These are phyloP conservation scores for Xanthia icteritia DNA, from an alignment of 2,888 invertebrate genomes.

Conservation along the genomic window DNA sequence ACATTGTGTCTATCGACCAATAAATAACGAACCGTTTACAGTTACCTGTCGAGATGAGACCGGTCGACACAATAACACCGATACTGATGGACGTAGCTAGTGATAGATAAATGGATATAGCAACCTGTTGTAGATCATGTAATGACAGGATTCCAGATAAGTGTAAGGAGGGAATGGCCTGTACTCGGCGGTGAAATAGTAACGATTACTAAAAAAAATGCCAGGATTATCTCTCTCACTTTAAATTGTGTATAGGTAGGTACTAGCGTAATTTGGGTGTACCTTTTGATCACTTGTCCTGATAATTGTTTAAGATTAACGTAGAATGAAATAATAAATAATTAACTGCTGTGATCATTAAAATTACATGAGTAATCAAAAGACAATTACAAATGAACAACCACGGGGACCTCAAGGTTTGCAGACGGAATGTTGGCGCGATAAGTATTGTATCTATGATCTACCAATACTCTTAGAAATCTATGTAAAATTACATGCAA, in stretches of 20 bases:
- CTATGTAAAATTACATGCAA: not conserved
- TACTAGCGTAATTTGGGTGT: not conserved
- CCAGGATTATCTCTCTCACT: not conserved
- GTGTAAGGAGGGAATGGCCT: not conserved
- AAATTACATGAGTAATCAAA: not conserved
- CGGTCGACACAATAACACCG: constrained; percentile 47
- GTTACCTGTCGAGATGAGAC: constrained; percentile 50
- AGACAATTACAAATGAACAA: not conserved
- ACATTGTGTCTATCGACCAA: constrained; percentile 31
- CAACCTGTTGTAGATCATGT: not conserved
- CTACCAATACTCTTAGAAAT: not conserved
- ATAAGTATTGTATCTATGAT: not conserved
- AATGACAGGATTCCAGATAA: not conserved
- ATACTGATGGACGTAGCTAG: constrained; percentile 13
- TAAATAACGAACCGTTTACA: constrained; percentile 39
- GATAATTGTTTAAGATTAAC: not conserved
- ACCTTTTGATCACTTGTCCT: not conserved
- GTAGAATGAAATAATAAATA: not conserved
- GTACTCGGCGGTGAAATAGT: no score
- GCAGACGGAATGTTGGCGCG: no score
- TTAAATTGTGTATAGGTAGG: not conserved
- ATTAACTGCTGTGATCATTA: not conserved
- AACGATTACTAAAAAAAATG: not conserved
- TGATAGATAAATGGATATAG: not conserved
- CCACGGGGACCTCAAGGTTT: not conserved